Conservation (phyloP, 2,113 vertebrate genomes). For the Sebastes fasciatus region DNA sequence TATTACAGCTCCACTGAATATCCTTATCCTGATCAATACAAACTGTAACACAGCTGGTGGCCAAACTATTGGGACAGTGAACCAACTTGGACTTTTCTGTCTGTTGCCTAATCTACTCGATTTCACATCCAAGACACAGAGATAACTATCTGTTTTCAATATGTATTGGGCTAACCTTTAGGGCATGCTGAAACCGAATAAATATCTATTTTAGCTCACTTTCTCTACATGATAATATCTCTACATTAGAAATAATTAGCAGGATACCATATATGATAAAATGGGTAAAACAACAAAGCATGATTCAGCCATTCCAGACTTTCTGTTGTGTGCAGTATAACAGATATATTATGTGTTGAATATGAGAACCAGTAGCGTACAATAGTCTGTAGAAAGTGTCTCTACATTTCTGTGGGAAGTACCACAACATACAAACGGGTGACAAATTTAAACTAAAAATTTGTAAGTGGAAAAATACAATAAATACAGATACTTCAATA, state of each 20-base stretch:
- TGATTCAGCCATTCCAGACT: too few relatives aligned
- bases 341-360: neutral
- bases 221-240: too few relatives aligned
- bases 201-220: neutral
- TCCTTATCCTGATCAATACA: conserved; percentile 46
- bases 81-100: neutral
- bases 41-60: conserved; percentile 26
- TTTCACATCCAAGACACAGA: neutral
- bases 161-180: neutral
- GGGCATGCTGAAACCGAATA: neutral
- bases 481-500: neutral
- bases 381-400: neutral
- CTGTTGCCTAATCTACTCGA: neutral
- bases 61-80: neutral
- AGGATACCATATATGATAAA: neutral
- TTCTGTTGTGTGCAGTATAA: too few relatives aligned
- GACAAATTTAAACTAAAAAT: neutral
- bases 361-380: neutral
- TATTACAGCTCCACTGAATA: conserved; percentile 33
- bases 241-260: too few relatives aligned
- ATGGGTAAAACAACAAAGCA: too few relatives aligned
- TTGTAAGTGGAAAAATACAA: neutral
- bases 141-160: neutral
- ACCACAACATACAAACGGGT: neutral
- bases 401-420: neutral